Evolutionary conservation across 2,888 invertebrate species (phyloP).

Genomic region (Drosophila sordidula): DNA sequence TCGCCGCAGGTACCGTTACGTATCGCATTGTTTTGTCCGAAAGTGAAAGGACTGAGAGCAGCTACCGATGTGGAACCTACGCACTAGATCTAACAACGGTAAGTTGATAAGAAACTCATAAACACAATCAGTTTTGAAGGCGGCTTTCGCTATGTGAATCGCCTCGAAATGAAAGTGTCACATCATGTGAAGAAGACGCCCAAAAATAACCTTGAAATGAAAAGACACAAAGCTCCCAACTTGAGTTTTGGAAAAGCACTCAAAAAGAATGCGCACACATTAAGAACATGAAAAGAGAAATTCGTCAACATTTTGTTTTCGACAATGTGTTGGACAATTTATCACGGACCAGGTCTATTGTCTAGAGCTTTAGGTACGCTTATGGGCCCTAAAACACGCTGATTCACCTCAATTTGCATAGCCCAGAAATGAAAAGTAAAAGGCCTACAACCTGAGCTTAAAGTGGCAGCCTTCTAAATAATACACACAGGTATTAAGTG

Average conservation of each 20-base stretch:
- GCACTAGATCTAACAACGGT: constrained; percentile 39
- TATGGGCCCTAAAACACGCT: constrained; percentile 26
- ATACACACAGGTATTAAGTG: constrained; percentile 17
- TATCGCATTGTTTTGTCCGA: constrained; percentile 29
- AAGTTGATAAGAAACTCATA: constrained; percentile 23
- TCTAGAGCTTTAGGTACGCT: constrained; percentile 13
- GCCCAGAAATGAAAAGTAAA: constrained; percentile 66
- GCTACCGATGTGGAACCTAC: constrained; percentile 55
- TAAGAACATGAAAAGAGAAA: constrained; percentile 71
- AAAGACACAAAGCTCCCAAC: constrained; percentile 14
- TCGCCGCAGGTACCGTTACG: constrained; percentile 47
- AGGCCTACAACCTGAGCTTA: constrained; percentile 36
- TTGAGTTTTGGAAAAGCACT: constrained; percentile 33
- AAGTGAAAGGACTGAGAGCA: constrained; percentile 71
- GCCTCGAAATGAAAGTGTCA: constrained; percentile 72
- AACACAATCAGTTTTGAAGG: constrained; percentile 3
- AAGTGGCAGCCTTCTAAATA: constrained; percentile 27
- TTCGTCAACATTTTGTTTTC: constrained; percentile 26
- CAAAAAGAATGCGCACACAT: constrained; percentile 35
- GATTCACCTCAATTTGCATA: constrained; percentile 63
- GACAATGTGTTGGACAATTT: constrained; percentile 21
- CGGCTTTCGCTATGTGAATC: constrained; percentile 58
- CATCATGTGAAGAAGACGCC: constrained; percentile 44
- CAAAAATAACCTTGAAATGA: constrained; percentile 71
- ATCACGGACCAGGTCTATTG: constrained; percentile 27